These are phyloP conservation scores for Pomatostomus ruficeps DNA, from an alignment of 2,113 vertebrate genomes.

Conservation along the genomic window DNA sequence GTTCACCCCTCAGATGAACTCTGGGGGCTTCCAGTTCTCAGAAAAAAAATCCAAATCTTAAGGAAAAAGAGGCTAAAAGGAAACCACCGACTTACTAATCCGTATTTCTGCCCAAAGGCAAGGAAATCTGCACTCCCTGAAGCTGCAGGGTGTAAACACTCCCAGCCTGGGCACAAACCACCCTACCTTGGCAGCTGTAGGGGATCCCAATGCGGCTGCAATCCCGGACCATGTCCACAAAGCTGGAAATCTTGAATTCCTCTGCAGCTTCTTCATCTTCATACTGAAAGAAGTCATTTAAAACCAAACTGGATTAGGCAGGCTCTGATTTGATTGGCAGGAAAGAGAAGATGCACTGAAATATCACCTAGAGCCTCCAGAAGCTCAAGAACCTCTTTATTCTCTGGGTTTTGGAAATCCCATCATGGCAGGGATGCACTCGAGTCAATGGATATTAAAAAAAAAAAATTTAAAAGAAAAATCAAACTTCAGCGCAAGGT, in stretches of 20 bases:
- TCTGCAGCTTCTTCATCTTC: conserved; percentile 95
- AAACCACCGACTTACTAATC: not conserved
- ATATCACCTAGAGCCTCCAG: not conserved
- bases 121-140: not conserved
- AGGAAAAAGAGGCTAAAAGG: not conserved
- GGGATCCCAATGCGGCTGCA: conserved; percentile 90
- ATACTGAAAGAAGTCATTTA: conserved; percentile 73
- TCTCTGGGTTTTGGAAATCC: not conserved
- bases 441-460: not conserved
- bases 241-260: conserved; percentile 97
- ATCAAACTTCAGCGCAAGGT: not conserved
- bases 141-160: not conserved
- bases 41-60: not conserved
- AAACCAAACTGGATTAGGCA: not conserved
- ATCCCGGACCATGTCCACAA: conserved; percentile 94
- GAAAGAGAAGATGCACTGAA: not conserved
- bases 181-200: conserved; percentile 87
- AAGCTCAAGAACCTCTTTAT: not conserved
- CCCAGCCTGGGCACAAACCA: rapidly evolving
- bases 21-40: not conserved
- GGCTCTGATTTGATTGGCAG: not conserved
- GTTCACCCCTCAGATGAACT: not conserved
- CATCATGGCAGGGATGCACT: not conserved
- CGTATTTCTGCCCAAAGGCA: not conserved
- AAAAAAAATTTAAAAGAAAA: too few species aligned